These are phyloP conservation scores for Plecturocebus donacophilus DNA, from an alignment of 2,113 vertebrate species.

Conservation along the genomic window DNA sequence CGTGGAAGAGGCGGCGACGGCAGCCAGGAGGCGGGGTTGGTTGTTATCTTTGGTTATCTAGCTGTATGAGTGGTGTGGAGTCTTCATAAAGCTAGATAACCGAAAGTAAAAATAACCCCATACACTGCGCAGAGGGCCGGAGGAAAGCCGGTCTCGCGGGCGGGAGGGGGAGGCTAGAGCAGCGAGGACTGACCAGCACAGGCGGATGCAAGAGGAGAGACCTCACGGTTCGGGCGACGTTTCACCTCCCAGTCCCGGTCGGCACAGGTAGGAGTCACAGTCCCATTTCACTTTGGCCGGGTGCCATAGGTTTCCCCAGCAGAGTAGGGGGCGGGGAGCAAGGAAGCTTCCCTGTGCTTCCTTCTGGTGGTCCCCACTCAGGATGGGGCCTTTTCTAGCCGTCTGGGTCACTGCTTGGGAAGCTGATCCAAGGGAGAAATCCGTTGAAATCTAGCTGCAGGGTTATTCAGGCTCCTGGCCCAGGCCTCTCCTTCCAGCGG, in stretches of 20 bases:
- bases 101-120: conserved; percentile 99
- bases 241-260: not conserved
- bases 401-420: not conserved
- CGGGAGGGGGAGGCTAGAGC: conserved; percentile 15
- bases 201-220: not conserved
- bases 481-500: not conserved
- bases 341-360: not conserved
- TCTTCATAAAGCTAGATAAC: conserved; percentile 99
- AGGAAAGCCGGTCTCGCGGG: conserved; percentile 63
- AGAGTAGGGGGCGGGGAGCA: not conserved
- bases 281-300: not conserved
- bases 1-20: conserved; percentile 82
- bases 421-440: not conserved
- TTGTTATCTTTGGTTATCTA: conserved; percentile 99
- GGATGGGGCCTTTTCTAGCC: not conserved
- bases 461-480: not conserved
- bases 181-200: not conserved
- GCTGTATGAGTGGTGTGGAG: conserved; percentile 99
- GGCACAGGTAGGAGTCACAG: conserved; percentile 20
- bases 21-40: conserved; percentile 89
- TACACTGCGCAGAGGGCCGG: conserved; percentile 92
- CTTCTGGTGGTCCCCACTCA: not conserved
- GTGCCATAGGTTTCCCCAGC: not conserved
- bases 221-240: not conserved
- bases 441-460: not conserved